These are phyloP conservation scores for Rhadinocentrus ornatus DNA, from an alignment of 2,797 vertebrate species.

Conservation along the genomic window DNA sequence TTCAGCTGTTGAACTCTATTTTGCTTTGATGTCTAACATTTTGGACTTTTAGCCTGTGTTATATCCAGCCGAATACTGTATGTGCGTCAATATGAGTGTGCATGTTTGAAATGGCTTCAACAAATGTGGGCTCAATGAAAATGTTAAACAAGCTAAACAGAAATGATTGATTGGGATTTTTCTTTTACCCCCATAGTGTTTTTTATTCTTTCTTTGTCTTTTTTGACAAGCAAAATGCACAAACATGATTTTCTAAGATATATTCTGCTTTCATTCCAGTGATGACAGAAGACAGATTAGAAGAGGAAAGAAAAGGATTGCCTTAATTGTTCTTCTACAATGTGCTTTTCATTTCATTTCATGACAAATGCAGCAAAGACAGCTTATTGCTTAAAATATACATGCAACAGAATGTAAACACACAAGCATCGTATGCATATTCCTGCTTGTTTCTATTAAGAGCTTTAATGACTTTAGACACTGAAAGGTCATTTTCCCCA, in stretches of 20 bases:
- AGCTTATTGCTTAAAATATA: background rate
- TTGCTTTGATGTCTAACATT: slow-evolving; percentile 56
- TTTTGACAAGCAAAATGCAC: background rate
- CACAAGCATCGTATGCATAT: background rate
- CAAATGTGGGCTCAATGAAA: background rate
- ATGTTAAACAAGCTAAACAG: background rate
- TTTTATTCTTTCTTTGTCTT: background rate
- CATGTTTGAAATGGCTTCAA: background rate
- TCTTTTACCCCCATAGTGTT: background rate
- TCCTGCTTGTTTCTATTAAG: background rate
- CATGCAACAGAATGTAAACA: background rate
- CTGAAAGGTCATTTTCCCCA: background rate
- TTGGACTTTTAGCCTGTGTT: slow-evolving; percentile 41
- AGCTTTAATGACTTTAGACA: background rate
- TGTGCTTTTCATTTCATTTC: background rate
- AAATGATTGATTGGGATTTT: background rate
- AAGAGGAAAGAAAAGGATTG: background rate
- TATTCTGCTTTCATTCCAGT: background rate
- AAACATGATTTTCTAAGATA: background rate
- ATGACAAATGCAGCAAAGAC: background rate
- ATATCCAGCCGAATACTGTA: slow-evolving; percentile 44
- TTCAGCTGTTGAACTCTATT: slow-evolving; percentile 51
- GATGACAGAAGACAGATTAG: background rate
- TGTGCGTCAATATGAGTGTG: background rate
- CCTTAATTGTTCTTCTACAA: background rate